Evolutionary conservation across 2,113 vertebrate genomes (phyloP).

Genomic region (Willisornis vidua): DNA sequence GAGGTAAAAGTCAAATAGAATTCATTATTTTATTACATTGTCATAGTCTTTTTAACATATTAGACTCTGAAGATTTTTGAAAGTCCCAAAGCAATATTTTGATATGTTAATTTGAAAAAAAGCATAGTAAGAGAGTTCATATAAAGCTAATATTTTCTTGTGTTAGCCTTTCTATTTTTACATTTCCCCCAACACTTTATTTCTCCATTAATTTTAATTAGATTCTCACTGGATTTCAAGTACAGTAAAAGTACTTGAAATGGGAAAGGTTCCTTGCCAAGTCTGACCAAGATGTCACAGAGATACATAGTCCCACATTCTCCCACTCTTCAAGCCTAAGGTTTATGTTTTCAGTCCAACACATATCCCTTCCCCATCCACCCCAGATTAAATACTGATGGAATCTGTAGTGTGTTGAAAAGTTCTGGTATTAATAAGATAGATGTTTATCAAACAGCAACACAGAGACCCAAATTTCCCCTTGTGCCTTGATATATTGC

Average conservation of each 20-base stretch:
- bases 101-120: background rate
- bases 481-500: background rate
- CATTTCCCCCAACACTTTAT: background rate
- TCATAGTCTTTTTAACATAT: background rate
- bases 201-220: slow-evolving; percentile 34
- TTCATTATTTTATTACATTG: background rate
- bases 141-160: background rate
- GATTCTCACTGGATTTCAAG: background rate
- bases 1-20: background rate
- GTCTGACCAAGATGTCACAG: background rate
- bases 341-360: background rate
- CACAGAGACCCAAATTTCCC: background rate
- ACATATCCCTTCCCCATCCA: background rate
- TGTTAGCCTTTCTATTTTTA: slow-evolving; percentile 37
- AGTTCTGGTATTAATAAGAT: background rate
- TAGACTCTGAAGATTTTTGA: background rate
- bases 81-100: background rate
- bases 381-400: background rate
- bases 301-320: background rate
- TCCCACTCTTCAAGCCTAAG: background rate
- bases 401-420: background rate
- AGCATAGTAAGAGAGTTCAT: background rate
- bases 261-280: background rate
- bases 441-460: background rate
- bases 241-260: background rate